These are phyloP conservation scores for Psephotus haematonotus DNA, from an alignment of 2,113 vertebrate genomes.

Conservation along the genomic window DNA sequence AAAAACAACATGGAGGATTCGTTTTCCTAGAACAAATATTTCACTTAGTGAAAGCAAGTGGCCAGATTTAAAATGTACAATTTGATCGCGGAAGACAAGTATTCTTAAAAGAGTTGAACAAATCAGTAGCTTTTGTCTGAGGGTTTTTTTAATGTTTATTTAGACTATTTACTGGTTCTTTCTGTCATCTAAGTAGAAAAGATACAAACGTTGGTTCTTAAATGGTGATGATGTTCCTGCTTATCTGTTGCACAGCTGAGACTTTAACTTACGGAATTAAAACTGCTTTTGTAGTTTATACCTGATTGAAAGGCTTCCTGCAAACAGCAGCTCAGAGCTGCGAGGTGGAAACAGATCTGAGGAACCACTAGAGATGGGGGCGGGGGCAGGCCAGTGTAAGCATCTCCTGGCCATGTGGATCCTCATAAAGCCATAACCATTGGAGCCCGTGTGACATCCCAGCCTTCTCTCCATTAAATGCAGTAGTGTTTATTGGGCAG, in stretches of 20 bases:
- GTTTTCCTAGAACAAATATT: not conserved
- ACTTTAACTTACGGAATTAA: not conserved
- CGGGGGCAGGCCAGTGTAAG: not conserved
- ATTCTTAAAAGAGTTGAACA: not conserved
- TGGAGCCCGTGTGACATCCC: not conserved
- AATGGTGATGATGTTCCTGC: not conserved
- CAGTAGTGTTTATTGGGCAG: too few relatives aligned
- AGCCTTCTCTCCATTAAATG: rapidly evolving
- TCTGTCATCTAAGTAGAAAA: rapidly evolving
- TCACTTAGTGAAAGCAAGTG: not conserved
- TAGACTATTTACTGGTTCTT: not conserved
- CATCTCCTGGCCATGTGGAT: rapidly evolving
- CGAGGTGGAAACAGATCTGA: too few relatives aligned
- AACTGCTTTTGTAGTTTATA: not conserved
- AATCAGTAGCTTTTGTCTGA: not conserved
- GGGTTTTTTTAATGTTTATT: not conserved
- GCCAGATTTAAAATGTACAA: not conserved
- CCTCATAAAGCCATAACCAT: not conserved
- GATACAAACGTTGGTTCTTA: not conserved
- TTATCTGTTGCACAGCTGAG: not conserved
- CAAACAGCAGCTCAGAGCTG: not conserved
- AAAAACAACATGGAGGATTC: not conserved
- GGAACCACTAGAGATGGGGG: not conserved
- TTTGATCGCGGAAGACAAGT: not conserved
- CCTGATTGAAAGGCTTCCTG: not conserved